Evolutionary conservation across 2,888 invertebrate genomes (phyloP), one percentile per base, ranked within the genome.

Genomic region (Phyllotreta striolata): DNA sequence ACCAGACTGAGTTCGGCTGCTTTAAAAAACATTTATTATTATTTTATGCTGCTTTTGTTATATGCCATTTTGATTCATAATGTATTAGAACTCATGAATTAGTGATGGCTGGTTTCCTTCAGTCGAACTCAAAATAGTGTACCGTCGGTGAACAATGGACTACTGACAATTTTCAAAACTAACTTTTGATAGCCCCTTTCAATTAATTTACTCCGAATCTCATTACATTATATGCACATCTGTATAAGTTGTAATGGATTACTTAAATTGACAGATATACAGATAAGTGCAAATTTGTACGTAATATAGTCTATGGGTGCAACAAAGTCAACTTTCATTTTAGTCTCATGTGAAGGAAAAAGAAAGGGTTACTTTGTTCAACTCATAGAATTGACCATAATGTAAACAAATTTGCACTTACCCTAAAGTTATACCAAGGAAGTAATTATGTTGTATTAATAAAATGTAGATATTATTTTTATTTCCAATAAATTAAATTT

Each of bases 1-100:
- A 24, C 24, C 24, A 24, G 68, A 68, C 69, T 68, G 68, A 67
- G 70, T 70, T 71, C 71, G 71, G 72, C 70, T 67, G 71, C 66
- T 55, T 70, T 72, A 70, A 73, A 76, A 76, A 76, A 75, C 77
- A 76, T 76, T 76, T 76, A 77, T 76, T 76, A 77, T 77, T 72
- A 77, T 77, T 77, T 77, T 76, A 76, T 76, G 74, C 77, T 65
- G 72, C 74, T 72, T 67, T 71, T 66, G 68, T 70, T 73, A 72
- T 73, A 72, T 69, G 70, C 67, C 70, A 66, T 69, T 72, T 70
- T 67, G 72, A 72, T 72, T 71, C 72, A 72, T 72, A 71, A 71
- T 70, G 60, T 69, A 72, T 70, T 61, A 70, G 69, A 57, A 37
- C 60, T 69, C 68, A 70, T 70, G 67, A 64, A 69, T 69, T 70